Conservation (phyloP, 2,797 vertebrate species). For the Gallirallus australis region DNA sequence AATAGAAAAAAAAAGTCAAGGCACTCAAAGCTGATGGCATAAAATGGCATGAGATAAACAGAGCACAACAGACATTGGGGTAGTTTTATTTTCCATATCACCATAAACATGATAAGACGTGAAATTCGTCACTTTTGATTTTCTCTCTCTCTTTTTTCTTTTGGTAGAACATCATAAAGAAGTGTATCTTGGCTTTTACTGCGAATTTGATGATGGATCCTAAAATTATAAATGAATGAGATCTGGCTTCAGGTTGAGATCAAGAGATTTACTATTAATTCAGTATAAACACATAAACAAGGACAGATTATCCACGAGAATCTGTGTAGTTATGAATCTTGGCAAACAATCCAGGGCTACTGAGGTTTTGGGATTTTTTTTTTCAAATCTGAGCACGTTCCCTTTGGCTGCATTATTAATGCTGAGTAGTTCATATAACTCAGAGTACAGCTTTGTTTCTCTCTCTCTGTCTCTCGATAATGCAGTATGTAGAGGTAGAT, state of each 20-base stretch:
- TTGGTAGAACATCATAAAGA: background rate
- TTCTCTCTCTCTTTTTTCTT: background rate
- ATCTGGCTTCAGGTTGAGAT: background rate
- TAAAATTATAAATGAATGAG: conserved; percentile 13
- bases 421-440: background rate
- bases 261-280: background rate
- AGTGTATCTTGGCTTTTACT: background rate
- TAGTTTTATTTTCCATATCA: background rate
- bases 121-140: background rate
- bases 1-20: conserved; percentile 1
- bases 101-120: background rate
- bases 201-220: background rate
- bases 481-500: background rate
- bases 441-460: background rate
- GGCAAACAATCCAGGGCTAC: background rate
- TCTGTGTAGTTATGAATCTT: background rate
- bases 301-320: background rate
- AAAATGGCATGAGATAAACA: background rate
- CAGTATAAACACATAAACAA: background rate
- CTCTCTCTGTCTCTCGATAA: too few species aligned
- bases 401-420: background rate
- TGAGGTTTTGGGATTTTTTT: background rate
- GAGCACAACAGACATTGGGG: background rate
- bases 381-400: background rate
- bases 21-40: background rate